Evolutionary conservation across 2,797 vertebrate species (phyloP).

Genomic region (Novumbra hubbsi): DNA sequence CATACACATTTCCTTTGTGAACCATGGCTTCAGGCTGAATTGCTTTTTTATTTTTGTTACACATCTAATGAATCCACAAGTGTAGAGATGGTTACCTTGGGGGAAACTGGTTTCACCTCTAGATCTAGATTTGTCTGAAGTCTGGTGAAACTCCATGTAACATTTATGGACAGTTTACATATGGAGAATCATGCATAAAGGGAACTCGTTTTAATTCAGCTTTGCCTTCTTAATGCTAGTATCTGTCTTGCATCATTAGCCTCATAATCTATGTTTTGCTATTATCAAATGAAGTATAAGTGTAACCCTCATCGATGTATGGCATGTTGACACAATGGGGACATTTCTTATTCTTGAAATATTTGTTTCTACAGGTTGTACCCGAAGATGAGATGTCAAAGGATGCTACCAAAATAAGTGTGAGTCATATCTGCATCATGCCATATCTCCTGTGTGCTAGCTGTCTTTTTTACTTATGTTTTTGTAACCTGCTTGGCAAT

Average conservation of each 20-base stretch:
- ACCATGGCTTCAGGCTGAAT: neutral
- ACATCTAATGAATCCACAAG: neutral
- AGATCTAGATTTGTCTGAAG: neutral
- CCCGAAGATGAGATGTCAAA: conserved; percentile 84
- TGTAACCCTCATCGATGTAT: neutral
- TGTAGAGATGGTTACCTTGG: neutral
- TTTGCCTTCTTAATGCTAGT: neutral
- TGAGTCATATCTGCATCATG: conserved; percentile 70
- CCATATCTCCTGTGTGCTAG: neutral
- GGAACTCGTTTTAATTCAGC: neutral
- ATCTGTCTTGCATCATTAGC: neutral
- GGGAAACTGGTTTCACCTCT: conserved; percentile 3
- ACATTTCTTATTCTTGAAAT: conserved; percentile 11
- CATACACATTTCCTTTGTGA: neutral
- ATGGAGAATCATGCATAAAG: too few relatives aligned
- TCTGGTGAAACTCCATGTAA: neutral
- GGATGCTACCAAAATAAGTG: conserved; percentile 97
- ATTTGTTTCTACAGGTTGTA: conserved; percentile 74
- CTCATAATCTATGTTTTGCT: neutral
- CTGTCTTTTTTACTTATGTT: neutral
- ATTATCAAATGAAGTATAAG: neutral
- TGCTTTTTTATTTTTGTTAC: neutral
- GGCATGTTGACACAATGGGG: neutral
- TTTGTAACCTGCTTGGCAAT: neutral
- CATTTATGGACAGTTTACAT: neutral